Evolutionary conservation across 2,797 vertebrate species (phyloP).

Genomic region (Halcyon smyrnensis): DNA sequence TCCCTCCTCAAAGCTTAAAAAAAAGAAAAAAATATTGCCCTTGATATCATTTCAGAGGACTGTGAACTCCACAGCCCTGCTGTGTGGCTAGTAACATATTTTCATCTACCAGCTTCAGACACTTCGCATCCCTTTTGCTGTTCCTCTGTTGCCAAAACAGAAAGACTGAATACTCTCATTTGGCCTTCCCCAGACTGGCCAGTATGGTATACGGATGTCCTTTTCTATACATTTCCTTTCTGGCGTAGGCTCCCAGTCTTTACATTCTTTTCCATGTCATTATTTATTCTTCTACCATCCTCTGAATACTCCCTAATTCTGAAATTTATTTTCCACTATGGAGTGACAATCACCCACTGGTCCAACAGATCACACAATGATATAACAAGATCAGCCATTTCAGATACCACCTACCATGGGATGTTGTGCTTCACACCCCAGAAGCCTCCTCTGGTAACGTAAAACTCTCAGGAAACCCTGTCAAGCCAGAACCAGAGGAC

Average conservation of each 20-base stretch:
- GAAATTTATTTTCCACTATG: not conserved
- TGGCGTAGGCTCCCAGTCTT: not conserved
- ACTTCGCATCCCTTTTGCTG: not conserved
- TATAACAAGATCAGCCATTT: not conserved
- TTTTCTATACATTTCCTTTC: not conserved
- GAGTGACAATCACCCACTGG: not conserved
- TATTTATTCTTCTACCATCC: not conserved
- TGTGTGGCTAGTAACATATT: not conserved
- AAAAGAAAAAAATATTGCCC: not conserved
- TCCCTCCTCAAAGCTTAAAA: not conserved
- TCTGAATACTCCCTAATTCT: not conserved
- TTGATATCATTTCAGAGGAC: not conserved
- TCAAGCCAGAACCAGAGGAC: not conserved
- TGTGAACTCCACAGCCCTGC: not conserved
- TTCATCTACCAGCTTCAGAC: not conserved
- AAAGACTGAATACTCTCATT: not conserved
- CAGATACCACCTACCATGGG: rapidly evolving
- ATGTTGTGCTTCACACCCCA: not conserved
- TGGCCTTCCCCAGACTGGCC: not conserved
- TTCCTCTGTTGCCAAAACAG: not conserved
- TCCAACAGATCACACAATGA: not conserved
- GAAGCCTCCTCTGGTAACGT: not conserved
- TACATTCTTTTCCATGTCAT: not conserved
- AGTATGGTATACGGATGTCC: not conserved
- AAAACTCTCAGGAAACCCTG: not conserved